A percentile compares a stretch with the other conserved stretches of the same genome.
These are phyloP conservation scores for Drosophila ohnishii DNA, from an alignment of 1,140 invertebrate genomes.

Conservation along the genomic window DNA sequence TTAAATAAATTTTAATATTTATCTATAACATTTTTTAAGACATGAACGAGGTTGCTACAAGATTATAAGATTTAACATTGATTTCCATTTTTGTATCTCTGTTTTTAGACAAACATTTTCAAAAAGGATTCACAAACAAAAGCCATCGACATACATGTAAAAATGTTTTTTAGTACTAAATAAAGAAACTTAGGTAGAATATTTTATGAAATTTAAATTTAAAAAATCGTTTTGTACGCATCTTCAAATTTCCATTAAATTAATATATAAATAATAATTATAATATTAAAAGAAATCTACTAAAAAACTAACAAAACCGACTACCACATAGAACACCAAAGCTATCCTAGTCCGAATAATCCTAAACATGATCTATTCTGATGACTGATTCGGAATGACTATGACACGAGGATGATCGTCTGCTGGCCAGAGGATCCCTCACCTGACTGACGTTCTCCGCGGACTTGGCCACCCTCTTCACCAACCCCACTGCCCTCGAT, in stretches of 20 bases:
- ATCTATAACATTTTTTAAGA: no score
- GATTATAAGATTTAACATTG: background rate
- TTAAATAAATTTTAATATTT: no score
- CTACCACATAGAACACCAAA: slow-evolving; percentile 15
- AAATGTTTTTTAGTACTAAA: background rate
- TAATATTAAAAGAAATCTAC: background rate
- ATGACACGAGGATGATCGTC: slow-evolving; percentile 55
- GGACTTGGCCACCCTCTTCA: slow-evolving; percentile 34
- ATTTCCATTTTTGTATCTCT: background rate
- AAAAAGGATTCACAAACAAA: background rate
- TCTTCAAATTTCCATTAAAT: no score
- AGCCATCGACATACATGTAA: background rate
- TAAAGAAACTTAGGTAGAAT: background rate
- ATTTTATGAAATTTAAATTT: background rate
- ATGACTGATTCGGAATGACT: slow-evolving; percentile 17
- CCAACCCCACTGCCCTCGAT: slow-evolving; percentile 5
- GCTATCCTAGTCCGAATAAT: background rate
- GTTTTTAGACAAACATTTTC: no score
- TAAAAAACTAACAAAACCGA: background rate
- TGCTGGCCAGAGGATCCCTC: slow-evolving; percentile 49
- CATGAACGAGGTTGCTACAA: background rate
- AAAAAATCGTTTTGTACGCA: no score
- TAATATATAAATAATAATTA: no score
- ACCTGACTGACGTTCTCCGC: slow-evolving; percentile 70
- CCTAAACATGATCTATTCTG: slow-evolving; percentile 1